Percentiles rank a stretch among this genome's conserved stretches.
phyloP scores from a whole-genome alignment of 2,113 vertebrate species.

The Pluvialis apricaria region DNA sequence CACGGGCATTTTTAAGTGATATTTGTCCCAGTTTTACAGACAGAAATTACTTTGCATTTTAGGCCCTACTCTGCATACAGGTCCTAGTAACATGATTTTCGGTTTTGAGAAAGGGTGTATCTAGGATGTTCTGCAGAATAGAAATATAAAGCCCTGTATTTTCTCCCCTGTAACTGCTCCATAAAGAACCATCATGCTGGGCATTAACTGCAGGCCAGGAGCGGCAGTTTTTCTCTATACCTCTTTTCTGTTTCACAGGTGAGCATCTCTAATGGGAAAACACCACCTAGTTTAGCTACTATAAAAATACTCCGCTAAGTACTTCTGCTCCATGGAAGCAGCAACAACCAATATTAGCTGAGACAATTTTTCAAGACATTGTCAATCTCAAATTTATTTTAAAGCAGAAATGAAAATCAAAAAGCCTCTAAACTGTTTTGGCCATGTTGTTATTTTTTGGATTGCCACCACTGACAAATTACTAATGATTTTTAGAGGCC shows the following conservation, averaged over 20 bases:
- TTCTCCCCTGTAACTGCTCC: not conserved
- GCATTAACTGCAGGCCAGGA: not conserved
- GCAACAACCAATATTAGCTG: not conserved
- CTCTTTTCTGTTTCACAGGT: not conserved
- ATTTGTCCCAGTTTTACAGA: too few species aligned
- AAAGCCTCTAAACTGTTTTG: not conserved
- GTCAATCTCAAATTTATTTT: not conserved
- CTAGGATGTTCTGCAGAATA: not conserved
- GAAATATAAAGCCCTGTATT: not conserved
- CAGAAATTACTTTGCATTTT: not conserved
- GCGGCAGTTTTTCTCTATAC: not conserved
- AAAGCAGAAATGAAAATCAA: not conserved
- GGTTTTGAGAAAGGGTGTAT: not conserved
- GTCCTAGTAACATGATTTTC: not conserved
- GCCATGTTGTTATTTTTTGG: not conserved
- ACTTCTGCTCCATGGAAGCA: not conserved
- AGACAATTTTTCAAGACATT: not conserved
- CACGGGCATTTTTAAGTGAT: not conserved
- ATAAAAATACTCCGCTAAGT: not conserved
- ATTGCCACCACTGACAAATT: not conserved
- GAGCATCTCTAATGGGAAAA: not conserved
- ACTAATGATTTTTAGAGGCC: not conserved
- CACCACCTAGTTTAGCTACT: not conserved
- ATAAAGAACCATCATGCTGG: accelerated
- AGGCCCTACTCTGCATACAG: not conserved